Evolutionary conservation across 92 coral and sea anemone species (phyloP).

Genomic region (Umimayanthus chanpuru): DNA sequence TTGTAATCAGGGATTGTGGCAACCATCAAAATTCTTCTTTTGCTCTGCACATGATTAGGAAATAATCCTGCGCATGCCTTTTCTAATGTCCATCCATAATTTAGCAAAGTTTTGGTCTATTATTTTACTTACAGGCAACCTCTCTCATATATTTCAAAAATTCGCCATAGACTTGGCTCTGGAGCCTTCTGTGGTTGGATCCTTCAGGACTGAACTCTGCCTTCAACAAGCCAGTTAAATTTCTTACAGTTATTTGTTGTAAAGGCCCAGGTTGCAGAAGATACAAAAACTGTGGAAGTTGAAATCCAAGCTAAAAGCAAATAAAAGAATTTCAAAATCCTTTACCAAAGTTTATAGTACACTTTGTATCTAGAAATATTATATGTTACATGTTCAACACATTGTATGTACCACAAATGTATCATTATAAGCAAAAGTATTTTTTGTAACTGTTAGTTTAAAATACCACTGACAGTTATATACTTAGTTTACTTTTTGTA

Average conservation of each 20-base stretch:
- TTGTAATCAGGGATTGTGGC: too few species aligned
- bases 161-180: slow-evolving; percentile 22
- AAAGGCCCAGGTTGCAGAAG: not conserved
- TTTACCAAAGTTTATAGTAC: not conserved
- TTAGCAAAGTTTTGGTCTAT: not conserved
- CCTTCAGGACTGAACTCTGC: slow-evolving; percentile 20
- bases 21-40: too few species aligned
- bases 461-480: not conserved
- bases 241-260: slow-evolving; percentile 15
- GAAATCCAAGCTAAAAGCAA: not conserved
- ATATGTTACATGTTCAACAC: not conserved
- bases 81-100: not conserved
- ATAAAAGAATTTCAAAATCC: not conserved
- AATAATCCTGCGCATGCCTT: not conserved
- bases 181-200: slow-evolving; percentile 18
- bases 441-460: not conserved
- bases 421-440: not conserved
- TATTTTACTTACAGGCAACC: slow-evolving; percentile 39
- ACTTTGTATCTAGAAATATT: not conserved
- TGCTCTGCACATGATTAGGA: not conserved
- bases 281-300: not conserved
- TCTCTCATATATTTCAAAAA: slow-evolving; percentile 35
- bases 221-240: slow-evolving; percentile 17
- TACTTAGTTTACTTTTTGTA: not conserved
- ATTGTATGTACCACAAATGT: not conserved